Evolutionary conservation across 1,140 invertebrate species (phyloP).

Genomic region (Aphelenchoides fujianensis): DNA sequence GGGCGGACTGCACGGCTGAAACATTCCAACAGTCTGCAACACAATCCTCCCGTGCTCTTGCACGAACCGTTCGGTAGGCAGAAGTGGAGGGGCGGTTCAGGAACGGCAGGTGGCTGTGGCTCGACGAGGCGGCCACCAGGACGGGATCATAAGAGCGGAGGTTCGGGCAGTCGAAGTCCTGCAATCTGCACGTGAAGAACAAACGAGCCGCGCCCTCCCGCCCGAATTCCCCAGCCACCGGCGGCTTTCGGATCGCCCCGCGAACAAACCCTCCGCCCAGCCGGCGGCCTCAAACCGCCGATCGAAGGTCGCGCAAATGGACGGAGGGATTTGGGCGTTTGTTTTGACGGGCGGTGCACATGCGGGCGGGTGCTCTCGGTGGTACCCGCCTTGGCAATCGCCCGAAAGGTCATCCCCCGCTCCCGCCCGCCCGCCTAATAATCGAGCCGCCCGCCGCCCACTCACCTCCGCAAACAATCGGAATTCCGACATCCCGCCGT

Average conservation of each 20-base stretch:
- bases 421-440: slow-evolving; percentile 5
- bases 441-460: not conserved
- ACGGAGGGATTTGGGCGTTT: not conserved
- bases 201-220: too few relatives aligned
- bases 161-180: slow-evolving; percentile 3
- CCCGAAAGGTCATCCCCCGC: not conserved
- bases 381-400: not conserved
- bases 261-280: too few relatives aligned
- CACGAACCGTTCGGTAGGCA: slow-evolving; percentile 5
- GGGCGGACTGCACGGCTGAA: too few relatives aligned
- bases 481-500: not conserved
- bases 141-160: slow-evolving; percentile 22
- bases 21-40: too few relatives aligned
- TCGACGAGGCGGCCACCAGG: slow-evolving; percentile 18
- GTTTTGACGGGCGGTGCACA: too few relatives aligned
- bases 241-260: too few relatives aligned
- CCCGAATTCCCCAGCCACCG: too few relatives aligned
- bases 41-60: too few relatives aligned
- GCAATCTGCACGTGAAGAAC: too few relatives aligned
- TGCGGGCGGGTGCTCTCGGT: too few relatives aligned
- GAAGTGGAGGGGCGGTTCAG: slow-evolving; percentile 22
- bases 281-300: too few relatives aligned
- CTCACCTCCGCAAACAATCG: not conserved
- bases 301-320: not conserved
- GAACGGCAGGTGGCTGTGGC: slow-evolving; percentile 17